phyloP scores from a whole-genome alignment of 2,797 vertebrate genomes.

The Philypnodon macrostomus region DNA sequence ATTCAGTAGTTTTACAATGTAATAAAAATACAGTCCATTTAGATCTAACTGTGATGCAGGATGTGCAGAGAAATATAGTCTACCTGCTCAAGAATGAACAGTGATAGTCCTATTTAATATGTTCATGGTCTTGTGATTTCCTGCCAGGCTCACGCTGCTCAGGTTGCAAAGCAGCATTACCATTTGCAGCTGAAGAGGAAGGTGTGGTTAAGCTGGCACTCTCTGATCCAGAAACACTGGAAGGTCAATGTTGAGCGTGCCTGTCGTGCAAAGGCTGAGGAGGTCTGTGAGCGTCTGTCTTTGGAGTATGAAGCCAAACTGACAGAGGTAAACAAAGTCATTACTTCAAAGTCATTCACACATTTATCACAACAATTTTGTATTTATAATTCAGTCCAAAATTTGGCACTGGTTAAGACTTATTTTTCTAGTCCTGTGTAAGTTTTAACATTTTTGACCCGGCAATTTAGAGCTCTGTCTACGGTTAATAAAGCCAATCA shows the following conservation, averaged over 20 bases:
- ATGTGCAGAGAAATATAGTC: slow-evolving; percentile 13
- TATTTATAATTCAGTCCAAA: no score
- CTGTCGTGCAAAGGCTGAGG: slow-evolving; percentile 86
- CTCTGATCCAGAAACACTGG: slow-evolving; percentile 81
- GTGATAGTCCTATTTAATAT: slow-evolving; percentile 30
- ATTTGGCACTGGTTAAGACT: no score
- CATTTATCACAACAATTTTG: no score
- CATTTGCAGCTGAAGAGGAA: slow-evolving; percentile 83
- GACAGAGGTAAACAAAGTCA: slow-evolving; percentile 78
- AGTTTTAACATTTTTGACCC: no score
- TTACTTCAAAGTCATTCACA: no score
- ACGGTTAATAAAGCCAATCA: no score
- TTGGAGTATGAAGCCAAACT: slow-evolving; percentile 85
- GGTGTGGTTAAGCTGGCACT: slow-evolving; percentile 85
- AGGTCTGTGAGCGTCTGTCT: slow-evolving; percentile 85
- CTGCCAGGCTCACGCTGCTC: slow-evolving; percentile 66
- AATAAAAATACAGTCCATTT: not conserved
- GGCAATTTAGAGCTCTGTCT: no score
- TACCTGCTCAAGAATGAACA: slow-evolving; percentile 23
- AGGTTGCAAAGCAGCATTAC: slow-evolving; percentile 82
- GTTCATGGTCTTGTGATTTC: slow-evolving; percentile 31
- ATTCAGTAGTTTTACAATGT: no score
- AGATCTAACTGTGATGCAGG: slow-evolving; percentile 1
- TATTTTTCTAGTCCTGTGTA: no score
- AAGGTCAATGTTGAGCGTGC: slow-evolving; percentile 85